Base-by-base conservation (phyloP, 2,113 vertebrate species). In the Monopterus albus region DNA sequence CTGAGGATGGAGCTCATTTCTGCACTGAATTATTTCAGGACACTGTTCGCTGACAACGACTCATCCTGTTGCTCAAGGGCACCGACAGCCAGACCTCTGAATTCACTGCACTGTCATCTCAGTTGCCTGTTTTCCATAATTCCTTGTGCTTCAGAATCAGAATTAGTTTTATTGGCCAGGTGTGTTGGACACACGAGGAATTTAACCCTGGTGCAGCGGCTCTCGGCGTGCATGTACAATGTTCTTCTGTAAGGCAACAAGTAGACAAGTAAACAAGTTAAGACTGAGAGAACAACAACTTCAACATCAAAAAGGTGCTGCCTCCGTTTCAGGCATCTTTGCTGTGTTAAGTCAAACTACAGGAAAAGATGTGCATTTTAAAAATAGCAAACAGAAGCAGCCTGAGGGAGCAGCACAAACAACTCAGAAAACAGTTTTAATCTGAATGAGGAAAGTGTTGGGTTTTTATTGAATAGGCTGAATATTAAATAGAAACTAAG, bases 351-450 rank as follows among this genome's bases (percentile, higher is more conserved):
- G 47, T 72, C 43, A 50, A 67, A 49, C 62, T 43, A 17, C 40
- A 56, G 62, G 42, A 62, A 49, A 13, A 18, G 17, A 58, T 47
- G 66, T 70, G 59, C 1, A 6, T 35, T 72, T 62, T 68, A 45
- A 50, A 73, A 79, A 62, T 5, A 65, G 57, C 28, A 50, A 58
- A 0, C 57, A 35, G 68, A 20, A 13, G 52, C 33, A 20, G 59
- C 31, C 57, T 7, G 1, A 43, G 42, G 73, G 55, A 72, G 40
- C 20, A 9, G 7, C 39, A n/a, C n/a, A n/a, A n/a, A n/a, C n/a
- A n/a, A n/a, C n/a, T n/a, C n/a, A n/a, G n/a, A n/a, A n/a, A n/a
- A n/a, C n/a, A n/a, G n/a, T n/a, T n/a, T n/a, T n/a, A n/a, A n/a
- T n/a, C n/a, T n/a, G n/a, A n/a, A n/a, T n/a, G n/a, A n/a, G 50